Evolutionary conservation across 2,797 vertebrate genomes (phyloP), one percentile per base, ranked within the genome.

Genomic region (Spizella passerina): DNA sequence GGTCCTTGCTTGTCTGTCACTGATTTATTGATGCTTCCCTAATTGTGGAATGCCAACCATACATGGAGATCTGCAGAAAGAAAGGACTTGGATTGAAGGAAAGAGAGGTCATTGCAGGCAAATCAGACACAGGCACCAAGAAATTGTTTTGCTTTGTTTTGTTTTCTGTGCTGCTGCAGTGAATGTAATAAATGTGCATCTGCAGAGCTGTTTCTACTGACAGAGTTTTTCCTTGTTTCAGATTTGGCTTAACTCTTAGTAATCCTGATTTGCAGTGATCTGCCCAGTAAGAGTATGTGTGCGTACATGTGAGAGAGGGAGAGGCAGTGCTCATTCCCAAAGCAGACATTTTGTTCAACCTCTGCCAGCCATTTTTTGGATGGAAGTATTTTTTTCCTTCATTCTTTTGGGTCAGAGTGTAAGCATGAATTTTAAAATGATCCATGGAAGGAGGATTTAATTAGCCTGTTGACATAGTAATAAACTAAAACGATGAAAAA

Each of bases 371-470:
- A 75, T 79, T 90, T 91, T 93, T 93, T 82, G 77, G 84, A 92
- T 4, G 2, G 71, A 95, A 76, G 80, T 71, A 84, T 50, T 60
- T 75, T 81, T 90, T 84, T 39, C 38, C 80, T 77, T 80, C 17
- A 65, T 96, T 91, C 78, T 90, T 96, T 95, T 95, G 44, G 34
- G 49, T 73, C 84, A 75, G 76, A 96, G 94, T 79, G 30, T 94
- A 97, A 96, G 93, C 92, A 95, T 47, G 80, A 84, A 90, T 95
- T 96, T 95, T 88, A 98, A 98, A 97, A 96, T 84, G n/a, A 97
- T 93, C 76, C 82, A 92, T 41, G 95, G 88, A 96, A 96, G 84
- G 94, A 97, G 80, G 73, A 93, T 96, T 98, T 97, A 95, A 95
- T 93, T 86, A 88, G 73, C 32, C 93, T 86, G 91, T 59, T 96